These are phyloP conservation scores for Nephrocerus scutellatus DNA, from an alignment of 2,888 invertebrate genomes.

Conservation along the genomic window DNA sequence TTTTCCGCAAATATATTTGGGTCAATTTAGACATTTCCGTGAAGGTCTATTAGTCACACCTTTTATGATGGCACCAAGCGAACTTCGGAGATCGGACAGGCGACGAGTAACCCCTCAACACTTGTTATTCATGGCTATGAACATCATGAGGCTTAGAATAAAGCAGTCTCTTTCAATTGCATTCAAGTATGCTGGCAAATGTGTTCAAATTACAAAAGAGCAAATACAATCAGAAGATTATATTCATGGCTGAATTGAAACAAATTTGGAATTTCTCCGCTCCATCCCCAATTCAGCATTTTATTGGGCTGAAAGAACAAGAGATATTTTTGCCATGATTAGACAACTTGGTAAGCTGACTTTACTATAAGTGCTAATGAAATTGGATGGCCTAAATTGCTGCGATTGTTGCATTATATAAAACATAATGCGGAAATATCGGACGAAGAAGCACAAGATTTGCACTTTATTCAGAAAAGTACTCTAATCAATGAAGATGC, in stretches of 20 bases:
- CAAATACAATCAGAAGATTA: constrained; percentile 4
- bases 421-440: constrained; percentile 12
- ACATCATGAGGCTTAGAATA: neutral
- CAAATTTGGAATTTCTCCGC: constrained; percentile 18
- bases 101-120: neutral
- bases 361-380: constrained; percentile 45
- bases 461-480: constrained; percentile 20
- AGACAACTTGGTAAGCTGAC: constrained; percentile 41
- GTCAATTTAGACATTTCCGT: constrained; percentile 7
- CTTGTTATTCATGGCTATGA: neutral
- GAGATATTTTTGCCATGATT: constrained; percentile 44
- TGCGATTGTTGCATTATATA: constrained; percentile 34
- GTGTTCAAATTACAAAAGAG: neutral
- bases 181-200: constrained; percentile 1
- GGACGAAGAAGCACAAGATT: constrained; percentile 4
- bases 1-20: constrained; percentile 1
- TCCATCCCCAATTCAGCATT: neutral
- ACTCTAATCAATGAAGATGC: constrained; percentile 24
- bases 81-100: neutral
- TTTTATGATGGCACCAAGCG: constrained; percentile 3
- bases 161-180: neutral
- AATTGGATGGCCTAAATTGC: constrained; percentile 34
- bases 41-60: no score
- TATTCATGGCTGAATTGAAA: neutral
- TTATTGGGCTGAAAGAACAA: constrained; percentile 27